A percentile compares a stretch with the other conserved stretches of the same genome.
These are phyloP conservation scores for Brachystomella parvula DNA, from an alignment of 1,140 invertebrate genomes.

Conservation along the genomic window DNA sequence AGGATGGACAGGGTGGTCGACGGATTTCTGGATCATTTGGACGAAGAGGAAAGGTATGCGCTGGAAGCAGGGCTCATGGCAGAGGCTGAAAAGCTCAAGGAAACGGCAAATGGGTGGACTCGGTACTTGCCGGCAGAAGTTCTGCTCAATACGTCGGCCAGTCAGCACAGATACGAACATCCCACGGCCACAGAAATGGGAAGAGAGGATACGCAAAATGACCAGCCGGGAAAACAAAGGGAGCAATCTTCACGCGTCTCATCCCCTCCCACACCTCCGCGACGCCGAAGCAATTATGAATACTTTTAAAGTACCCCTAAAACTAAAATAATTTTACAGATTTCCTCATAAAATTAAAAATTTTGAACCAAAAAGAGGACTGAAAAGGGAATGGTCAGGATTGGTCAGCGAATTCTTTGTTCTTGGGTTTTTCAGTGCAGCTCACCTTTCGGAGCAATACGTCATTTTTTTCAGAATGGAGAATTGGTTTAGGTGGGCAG, in stretches of 20 bases:
- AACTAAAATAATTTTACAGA: too few relatives aligned
- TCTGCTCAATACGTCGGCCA: background rate
- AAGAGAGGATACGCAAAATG: too few relatives aligned
- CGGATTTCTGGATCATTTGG: background rate
- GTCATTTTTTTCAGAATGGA: too few relatives aligned
- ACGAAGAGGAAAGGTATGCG: background rate
- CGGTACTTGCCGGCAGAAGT: constrained; percentile 6
- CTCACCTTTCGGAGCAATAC: too few relatives aligned
- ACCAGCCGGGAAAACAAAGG: background rate
- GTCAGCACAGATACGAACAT: background rate
- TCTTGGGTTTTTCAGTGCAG: too few relatives aligned
- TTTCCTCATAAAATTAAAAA: too few relatives aligned
- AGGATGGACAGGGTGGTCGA: background rate
- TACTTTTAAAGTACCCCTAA: too few relatives aligned
- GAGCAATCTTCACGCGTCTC: background rate
- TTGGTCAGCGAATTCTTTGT: too few relatives aligned
- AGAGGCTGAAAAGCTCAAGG: background rate
- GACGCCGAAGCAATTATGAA: background rate
- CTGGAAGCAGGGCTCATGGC: background rate
- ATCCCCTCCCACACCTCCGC: background rate
- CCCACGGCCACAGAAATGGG: too few relatives aligned
- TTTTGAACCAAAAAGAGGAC: too few relatives aligned
- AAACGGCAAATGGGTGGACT: background rate
- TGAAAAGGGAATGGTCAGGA: too few relatives aligned
- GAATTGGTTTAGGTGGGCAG: too few relatives aligned